These are phyloP conservation scores for Eilema sororculum DNA, from an alignment of 2,888 invertebrate genomes.

Conservation along the genomic window DNA sequence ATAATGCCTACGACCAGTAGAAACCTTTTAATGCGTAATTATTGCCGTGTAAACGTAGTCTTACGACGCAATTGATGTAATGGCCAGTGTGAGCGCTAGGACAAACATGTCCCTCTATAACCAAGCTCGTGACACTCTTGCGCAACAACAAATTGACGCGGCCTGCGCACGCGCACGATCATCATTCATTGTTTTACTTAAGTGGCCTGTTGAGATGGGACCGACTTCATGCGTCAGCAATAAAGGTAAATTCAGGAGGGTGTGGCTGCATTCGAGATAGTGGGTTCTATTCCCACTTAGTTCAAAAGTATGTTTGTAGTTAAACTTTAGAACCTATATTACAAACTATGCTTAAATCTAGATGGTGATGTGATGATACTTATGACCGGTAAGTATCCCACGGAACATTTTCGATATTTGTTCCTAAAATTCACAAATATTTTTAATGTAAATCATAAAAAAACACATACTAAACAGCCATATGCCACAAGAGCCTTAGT, in stretches of 20 bases:
- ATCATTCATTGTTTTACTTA: constrained; percentile 59
- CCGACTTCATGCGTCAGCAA: constrained; percentile 65
- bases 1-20: constrained; percentile 38
- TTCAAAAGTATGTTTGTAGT: background rate
- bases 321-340: too few relatives aligned
- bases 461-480: constrained; percentile 55
- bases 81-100: constrained; percentile 25
- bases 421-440: constrained; percentile 50
- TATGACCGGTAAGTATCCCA: constrained; percentile 48
- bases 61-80: constrained; percentile 21
- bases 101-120: constrained; percentile 31
- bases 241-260: constrained; percentile 26
- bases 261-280: background rate
- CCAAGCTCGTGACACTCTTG: constrained; percentile 33
- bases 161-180: constrained; percentile 27
- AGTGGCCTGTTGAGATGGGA: constrained; percentile 63
- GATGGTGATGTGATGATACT: too few relatives aligned
- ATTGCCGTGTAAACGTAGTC: constrained; percentile 48
- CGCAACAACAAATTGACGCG: constrained; percentile 53
- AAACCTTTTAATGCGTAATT: constrained; percentile 48
- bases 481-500: constrained; percentile 70
- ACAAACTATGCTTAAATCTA: too few relatives aligned
- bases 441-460: constrained; percentile 45
- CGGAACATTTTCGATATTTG: constrained; percentile 20
- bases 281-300: background rate